These are phyloP conservation scores for Syndactyla subalaris DNA, from an alignment of 2,797 vertebrate genomes.

Conservation along the genomic window DNA sequence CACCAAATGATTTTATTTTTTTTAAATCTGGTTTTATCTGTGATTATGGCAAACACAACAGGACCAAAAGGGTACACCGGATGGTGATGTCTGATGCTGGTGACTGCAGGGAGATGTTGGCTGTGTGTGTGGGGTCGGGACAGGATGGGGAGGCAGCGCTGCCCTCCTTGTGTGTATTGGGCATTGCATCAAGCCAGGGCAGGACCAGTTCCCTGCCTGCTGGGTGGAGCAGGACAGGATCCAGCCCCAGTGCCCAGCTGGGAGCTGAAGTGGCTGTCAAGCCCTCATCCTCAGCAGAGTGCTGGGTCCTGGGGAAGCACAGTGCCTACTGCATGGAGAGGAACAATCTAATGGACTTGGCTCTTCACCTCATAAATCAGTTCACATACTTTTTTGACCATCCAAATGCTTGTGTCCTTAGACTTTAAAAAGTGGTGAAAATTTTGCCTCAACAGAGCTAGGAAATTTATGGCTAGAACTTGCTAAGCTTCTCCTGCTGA, in stretches of 20 bases:
- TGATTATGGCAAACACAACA: not conserved
- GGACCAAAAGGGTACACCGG: not conserved
- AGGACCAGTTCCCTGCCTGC: not conserved
- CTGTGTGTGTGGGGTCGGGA: not conserved
- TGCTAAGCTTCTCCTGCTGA: not conserved
- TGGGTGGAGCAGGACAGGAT: not conserved
- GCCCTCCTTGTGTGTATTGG: accelerated
- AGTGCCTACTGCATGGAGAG: not conserved
- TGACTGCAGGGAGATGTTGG: accelerated
- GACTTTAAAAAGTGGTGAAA: not conserved
- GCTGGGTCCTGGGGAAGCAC: not conserved
- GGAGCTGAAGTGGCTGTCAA: not conserved
- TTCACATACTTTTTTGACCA: not conserved
- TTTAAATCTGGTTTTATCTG: not conserved
- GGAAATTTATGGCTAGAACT: not conserved
- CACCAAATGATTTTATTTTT: not conserved
- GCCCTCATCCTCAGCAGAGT: not conserved
- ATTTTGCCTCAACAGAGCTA: not conserved
- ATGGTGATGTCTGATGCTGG: not conserved
- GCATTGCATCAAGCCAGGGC: not conserved
- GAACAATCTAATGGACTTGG: not conserved
- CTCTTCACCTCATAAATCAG: not conserved
- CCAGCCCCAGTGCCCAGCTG: accelerated
- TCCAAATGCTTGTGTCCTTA: accelerated
- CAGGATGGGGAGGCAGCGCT: not conserved